Conservation (phyloP, 2,113 vertebrate species). For the Gyps fulvus region DNA sequence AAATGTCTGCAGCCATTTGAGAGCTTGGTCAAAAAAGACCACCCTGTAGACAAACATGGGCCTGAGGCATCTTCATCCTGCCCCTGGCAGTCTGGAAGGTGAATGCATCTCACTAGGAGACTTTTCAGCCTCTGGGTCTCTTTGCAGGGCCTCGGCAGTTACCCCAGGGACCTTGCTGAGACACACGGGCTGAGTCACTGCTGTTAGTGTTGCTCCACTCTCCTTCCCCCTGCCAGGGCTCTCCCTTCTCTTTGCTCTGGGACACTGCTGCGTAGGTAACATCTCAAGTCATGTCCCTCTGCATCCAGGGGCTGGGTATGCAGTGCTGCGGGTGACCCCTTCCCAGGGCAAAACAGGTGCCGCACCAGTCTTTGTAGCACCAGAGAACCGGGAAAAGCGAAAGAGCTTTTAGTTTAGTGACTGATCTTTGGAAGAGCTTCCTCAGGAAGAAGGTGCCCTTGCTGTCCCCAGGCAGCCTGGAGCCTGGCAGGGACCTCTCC, state of each 20-base stretch:
- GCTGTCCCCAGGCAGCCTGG: background rate
- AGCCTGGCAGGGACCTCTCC: background rate
- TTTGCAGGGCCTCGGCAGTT: background rate
- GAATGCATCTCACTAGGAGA: background rate
- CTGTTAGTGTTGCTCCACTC: background rate
- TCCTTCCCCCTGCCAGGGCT: background rate
- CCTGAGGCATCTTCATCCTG: background rate
- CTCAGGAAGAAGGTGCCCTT: background rate
- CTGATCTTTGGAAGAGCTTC: background rate
- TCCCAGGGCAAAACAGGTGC: background rate
- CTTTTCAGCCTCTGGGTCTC: background rate
- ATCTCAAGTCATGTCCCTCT: background rate
- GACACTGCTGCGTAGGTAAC: background rate
- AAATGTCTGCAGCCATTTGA: background rate
- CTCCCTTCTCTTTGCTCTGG: background rate
- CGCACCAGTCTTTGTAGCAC: background rate
- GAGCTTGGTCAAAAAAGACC: background rate
- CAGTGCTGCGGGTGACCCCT: background rate
- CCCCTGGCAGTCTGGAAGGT: background rate
- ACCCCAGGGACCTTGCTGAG: background rate
- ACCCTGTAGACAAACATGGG: background rate
- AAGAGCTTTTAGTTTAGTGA: background rate
- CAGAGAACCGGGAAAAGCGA: background rate
- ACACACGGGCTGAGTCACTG: background rate
- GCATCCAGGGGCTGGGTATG: background rate